Base-by-base conservation (phyloP, 2,113 vertebrate genomes). In the Felis catus region DNA sequence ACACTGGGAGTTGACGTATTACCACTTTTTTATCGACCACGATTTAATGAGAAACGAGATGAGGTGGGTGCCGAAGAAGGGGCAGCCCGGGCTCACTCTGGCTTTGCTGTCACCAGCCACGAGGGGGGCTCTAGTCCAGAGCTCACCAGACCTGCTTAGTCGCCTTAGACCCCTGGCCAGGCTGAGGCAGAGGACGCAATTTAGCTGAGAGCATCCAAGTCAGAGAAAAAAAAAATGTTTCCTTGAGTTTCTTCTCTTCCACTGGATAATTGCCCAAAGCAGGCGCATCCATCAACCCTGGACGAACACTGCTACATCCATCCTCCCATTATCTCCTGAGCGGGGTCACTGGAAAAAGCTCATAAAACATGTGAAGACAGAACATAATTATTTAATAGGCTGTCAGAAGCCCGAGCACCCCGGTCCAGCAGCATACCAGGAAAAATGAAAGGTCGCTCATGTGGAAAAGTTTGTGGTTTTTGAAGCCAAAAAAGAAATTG, bases 311-410 rank as follows among this genome's bases (percentile, higher is more conserved):
- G 11, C 27, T 31, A 36, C 16, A 70, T 63, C 79, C n/a, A 68
- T 39, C 85, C n/a, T 92, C 48, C 39, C 45, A 36, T 74, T 89
- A 61, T 68, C 79, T 90, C 66, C 33, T 36, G 36, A 80, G 45
- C 27, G 12, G 33, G 65, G 73, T 89, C 85, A 18, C 21, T 79
- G 88, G 91, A 29, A 91, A 95, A 91, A 33, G 19, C 61, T 95
- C 94, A 74, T 85, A 89, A 96, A 94, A 89, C 31, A 89, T 65
- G 15, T 29, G 45, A 88, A 79, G 55, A 41, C 33, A 51, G 45
- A 80, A 66, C 36, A 21, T 80, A 80, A 85, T 91, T 85, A 92
- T 85, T 92, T 92, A 80, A 81, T 36, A 92, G 65, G 31, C 51
- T 74, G 39, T 79, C 88, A 84, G 51, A 82, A 88, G 70, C 5